Evolutionary conservation across 2,113 vertebrate genomes (phyloP), one percentile per base, ranked within the genome.

Genomic region (Bubo scandiacus): DNA sequence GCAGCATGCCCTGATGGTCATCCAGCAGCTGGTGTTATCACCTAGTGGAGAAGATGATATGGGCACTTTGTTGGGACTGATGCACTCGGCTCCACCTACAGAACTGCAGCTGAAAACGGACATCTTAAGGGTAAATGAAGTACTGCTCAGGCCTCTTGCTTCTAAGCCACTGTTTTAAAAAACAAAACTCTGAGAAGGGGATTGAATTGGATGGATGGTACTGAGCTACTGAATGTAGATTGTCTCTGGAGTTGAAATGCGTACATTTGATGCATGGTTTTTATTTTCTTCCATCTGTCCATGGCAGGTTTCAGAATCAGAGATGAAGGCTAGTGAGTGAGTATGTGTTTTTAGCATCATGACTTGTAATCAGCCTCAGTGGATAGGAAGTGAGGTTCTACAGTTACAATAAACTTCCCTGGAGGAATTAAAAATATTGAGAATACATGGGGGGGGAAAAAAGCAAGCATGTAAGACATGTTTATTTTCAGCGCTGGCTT

Each of bases 1-100:
- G 13, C 99, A 99, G 92, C 99, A 99, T 1, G 99, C 99, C 4
- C 98, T 99, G 95, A 99, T 99, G 98, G 99, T 99, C 92, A 99
- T 99, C 92, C 99, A 99, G 98, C 99, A 99, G 97, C 87, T 99
- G 93, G 99, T 99, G 79, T 95, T 99, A 42, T 99, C 99, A 5
- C 98, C 99, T 10, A 99, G 99, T 10, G 99, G 99, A 3, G 99
- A 99, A 5, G 99, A 99, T 4, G 99, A 99, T 95, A 99, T 99
- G 99, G 99, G 99, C n/a, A 99, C 99, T 0, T 98, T 99, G 87
- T 97, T 99, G 94, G 99, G 99, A 29, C 97, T 99, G 66, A 99
- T 99, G 99, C 99, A 99, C 96, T 99, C 99, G 0, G 99, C 99
- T 3, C 99, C 99, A 3, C 98, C 98, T 18, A 98, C 98, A 0